These are phyloP conservation scores for Kryptolebias marmoratus DNA, from an alignment of 2,113 vertebrate species.

Conservation along the genomic window DNA sequence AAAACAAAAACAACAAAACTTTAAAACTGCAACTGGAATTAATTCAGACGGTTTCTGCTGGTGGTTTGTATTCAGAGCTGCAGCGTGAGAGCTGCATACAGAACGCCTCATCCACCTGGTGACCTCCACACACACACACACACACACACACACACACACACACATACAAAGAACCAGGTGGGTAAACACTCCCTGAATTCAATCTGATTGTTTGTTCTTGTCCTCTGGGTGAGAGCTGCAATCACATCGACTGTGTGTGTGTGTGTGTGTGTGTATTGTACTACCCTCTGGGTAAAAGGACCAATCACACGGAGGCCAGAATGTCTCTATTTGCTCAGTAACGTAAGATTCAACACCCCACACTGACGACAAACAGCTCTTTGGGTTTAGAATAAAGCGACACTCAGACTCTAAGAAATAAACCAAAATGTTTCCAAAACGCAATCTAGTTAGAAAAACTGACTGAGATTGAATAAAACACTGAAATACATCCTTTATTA, in stretches of 20 bases:
- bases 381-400: background rate
- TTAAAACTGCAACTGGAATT: conserved; percentile 43
- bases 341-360: conserved; percentile 40
- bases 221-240: conserved; percentile 48
- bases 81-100: conserved; percentile 50
- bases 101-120: conserved; percentile 41
- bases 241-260: conserved; percentile 28
- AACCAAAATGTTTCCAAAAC: too few relatives aligned
- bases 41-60: conserved; percentile 36
- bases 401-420: too few relatives aligned
- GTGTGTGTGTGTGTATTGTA: conserved; percentile 16
- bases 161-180: conserved; percentile 26
- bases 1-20: conserved; percentile 41
- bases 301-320: conserved; percentile 54
- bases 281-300: conserved; percentile 58
- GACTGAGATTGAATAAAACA: too few relatives aligned
- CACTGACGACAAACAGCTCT: conserved; percentile 8
- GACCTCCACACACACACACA: conserved; percentile 36
- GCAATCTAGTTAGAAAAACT: too few relatives aligned
- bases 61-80: conserved; percentile 38
- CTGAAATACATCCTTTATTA: too few relatives aligned
- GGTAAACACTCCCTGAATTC: conserved; percentile 59
- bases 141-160: conserved; percentile 23
- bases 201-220: conserved; percentile 66
- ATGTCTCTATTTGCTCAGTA: conserved; percentile 56